Percentiles rank a stretch among this genome's conserved stretches.
Conservation (phyloP, 2,113 vertebrate genomes). For the Chaetorhynchus papuensis region DNA sequence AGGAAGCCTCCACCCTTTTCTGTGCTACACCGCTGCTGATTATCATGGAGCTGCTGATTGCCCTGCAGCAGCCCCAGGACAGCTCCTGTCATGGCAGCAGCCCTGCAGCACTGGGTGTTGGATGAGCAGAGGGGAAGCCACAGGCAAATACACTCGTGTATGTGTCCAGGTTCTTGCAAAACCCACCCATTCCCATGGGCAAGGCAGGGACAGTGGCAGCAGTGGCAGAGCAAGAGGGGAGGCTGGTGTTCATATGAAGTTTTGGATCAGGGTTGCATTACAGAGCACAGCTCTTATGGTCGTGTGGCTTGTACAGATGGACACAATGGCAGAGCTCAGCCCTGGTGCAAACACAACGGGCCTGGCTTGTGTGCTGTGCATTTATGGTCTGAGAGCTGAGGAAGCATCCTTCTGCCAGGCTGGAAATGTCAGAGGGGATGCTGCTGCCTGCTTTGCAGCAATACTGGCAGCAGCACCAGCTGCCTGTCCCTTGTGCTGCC, state of each 20-base stretch:
- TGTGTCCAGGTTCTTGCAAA: neutral
- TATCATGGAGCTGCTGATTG: neutral
- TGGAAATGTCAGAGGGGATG: neutral
- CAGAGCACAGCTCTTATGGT: neutral
- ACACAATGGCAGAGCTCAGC: neutral
- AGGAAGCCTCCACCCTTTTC: neutral
- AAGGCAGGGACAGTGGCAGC: fast-evolving
- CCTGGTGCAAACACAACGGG: neutral
- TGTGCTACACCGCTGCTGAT: neutral
- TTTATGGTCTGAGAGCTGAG: neutral
- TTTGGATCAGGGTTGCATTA: fast-evolving
- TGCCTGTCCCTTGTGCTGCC: neutral
- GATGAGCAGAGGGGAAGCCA: neutral
- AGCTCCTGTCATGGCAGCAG: neutral
- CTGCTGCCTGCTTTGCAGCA: neutral
- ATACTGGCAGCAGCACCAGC: neutral
- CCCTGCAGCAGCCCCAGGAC: neutral
- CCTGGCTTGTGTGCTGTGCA: neutral
- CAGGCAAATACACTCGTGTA: fast-evolving
- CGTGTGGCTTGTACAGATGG: neutral
- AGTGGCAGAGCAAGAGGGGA: neutral
- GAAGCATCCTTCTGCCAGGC: neutral
- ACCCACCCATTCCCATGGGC: neutral
- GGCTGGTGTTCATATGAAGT: neutral
- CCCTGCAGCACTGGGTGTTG: neutral